Evolutionary conservation across 2,888 invertebrate genomes (phyloP).

Genomic region (Tachina lurida): DNA sequence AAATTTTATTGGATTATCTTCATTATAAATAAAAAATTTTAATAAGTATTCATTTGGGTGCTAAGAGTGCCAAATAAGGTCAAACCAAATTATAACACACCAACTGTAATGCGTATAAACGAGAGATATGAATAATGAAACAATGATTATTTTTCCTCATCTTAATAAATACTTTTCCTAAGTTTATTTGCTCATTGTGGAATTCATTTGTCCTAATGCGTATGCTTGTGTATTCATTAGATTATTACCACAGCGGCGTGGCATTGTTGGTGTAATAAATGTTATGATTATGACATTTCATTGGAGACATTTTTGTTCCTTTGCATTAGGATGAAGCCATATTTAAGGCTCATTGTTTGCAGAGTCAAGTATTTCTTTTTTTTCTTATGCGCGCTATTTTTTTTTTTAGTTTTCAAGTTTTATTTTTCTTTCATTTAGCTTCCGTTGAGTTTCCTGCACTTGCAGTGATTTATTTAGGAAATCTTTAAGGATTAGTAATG

Average conservation of each 20-base stretch:
- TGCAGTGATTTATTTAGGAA: conserved; percentile 69
- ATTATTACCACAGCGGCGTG: not conserved
- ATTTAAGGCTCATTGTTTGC: conserved; percentile 65
- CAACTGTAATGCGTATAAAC: not conserved
- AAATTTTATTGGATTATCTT: not conserved
- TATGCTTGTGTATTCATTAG: not conserved
- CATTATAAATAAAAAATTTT: conserved; percentile 7
- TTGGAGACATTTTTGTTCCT: conserved; percentile 45
- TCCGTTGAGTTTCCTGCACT: conserved; percentile 67
- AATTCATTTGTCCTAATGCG: not conserved
- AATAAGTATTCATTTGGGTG: not conserved
- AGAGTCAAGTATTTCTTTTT: conserved; percentile 32
- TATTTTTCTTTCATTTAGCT: conserved; percentile 10
- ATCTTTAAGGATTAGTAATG: conserved; percentile 69
- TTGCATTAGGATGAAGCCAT: conserved; percentile 57
- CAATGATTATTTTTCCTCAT: conserved; percentile 12
- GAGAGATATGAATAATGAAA: conserved; percentile 12
- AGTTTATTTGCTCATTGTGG: conserved; percentile 28
- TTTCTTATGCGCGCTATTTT: conserved; percentile 52
- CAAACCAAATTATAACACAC: not conserved
- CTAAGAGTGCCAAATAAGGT: not conserved
- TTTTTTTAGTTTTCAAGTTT: conserved; percentile 22
- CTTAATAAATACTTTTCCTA: conserved; percentile 26
- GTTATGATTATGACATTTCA: conserved; percentile 67
- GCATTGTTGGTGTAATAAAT: conserved; percentile 57